These are phyloP conservation scores for Valencia hispanica DNA, from an alignment of 2,797 vertebrate genomes.

Conservation along the genomic window DNA sequence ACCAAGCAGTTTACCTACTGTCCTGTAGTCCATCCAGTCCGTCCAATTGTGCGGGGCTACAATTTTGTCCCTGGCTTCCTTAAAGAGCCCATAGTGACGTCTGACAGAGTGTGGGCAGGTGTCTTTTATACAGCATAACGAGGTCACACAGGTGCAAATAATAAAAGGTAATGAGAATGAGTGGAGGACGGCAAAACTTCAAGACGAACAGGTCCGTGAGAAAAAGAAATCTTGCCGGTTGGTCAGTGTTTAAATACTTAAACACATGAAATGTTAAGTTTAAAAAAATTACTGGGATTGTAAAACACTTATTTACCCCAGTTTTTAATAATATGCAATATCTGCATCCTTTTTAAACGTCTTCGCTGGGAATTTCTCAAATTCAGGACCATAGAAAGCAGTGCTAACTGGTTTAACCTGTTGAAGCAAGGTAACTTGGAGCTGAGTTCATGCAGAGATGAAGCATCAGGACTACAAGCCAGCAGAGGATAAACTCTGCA, in stretches of 20 bases:
- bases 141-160: no score
- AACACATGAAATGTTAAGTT: no score
- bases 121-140: no score
- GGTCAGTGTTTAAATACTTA: background rate
- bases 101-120: no score
- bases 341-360: background rate
- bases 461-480: background rate
- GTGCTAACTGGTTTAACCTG: background rate
- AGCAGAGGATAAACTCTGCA: constrained; percentile 1
- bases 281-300: no score
- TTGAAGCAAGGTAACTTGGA: background rate
- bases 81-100: no score
- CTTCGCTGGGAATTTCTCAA: background rate
- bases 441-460: constrained; percentile 5
- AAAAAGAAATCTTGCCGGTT: background rate
- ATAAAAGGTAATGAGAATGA: no score
- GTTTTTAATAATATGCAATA: background rate
- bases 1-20: background rate
- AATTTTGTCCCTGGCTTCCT: background rate
- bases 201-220: no score
- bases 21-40: background rate
- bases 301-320: background rate
- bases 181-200: no score
- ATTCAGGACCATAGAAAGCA: background rate
- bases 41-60: background rate